Evolutionary conservation across 2,888 invertebrate genomes (phyloP), one percentile per base, ranked within the genome.

Genomic region (Icerya purchasi): DNA sequence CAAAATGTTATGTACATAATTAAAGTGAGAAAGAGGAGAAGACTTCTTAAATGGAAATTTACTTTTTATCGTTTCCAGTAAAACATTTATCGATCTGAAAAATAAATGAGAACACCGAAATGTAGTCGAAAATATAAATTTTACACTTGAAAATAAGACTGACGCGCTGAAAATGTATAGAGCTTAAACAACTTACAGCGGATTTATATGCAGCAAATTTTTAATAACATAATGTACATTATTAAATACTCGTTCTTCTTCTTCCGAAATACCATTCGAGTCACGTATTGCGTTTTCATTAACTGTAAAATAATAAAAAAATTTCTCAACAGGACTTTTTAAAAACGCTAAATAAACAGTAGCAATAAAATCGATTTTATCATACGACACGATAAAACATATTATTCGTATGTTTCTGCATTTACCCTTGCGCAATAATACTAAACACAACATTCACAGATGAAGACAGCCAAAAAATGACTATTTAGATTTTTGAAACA

Each of bases 21-120:
- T 78, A 67, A 84, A 82, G 64, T 87, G 84, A 1, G 77, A 70
- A 66, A 80, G 80, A 2, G 80, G 72, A 1, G 81, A 75, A 60
- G 78, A 80, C 67, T 80, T 83, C 69, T 81, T 78, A 70, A 87
- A 92, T 0, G 93, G 93, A 71, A 83, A 91, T 55, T 77, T 74
- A 2, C 75, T 74, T 59, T 76, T 73, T 20, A 88, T 72, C 14
- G 78, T 74, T 54, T 82, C 78, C 65, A 85, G 69, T 20, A 90
- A 70, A 22, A 85, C 71, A 62, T 83, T 81, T 66, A 78, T 80
- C 22, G 83, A 80, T 82, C 86, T 86, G 72, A 24, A 72, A 73
- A 65, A 21, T 22, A 53, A 57, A 58, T 61, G 1, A 61, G n/a
- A n/a, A n/a, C n/a, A n/a, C n/a, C n/a, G n/a, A n/a, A n/a, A n/a